Evolutionary conservation across 2,113 vertebrate species (phyloP).

Genomic region (Proteles cristata): DNA sequence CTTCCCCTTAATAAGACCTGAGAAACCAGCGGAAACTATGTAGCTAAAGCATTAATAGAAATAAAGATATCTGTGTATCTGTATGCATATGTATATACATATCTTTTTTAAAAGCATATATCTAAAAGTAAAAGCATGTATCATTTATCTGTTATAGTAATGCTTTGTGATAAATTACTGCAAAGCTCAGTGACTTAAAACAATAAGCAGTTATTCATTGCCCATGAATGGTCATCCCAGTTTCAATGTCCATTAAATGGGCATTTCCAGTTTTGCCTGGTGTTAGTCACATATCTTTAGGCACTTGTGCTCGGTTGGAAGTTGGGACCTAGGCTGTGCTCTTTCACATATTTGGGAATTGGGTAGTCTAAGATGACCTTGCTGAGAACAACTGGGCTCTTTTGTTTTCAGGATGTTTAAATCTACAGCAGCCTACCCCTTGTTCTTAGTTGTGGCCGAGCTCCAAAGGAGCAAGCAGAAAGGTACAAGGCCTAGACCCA

Average conservation of each 20-base stretch:
- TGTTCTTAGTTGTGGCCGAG: neutral
- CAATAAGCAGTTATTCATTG: neutral
- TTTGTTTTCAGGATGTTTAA: neutral
- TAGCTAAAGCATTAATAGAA: neutral
- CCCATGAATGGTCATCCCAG: neutral
- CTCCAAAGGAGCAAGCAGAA: neutral
- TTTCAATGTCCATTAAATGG: neutral
- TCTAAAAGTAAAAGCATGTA: neutral
- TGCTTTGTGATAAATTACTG: neutral
- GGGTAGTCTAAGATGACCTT: neutral
- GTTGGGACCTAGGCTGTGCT: neutral
- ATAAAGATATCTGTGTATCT: neutral
- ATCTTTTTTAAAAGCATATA: neutral
- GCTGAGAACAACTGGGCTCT: neutral
- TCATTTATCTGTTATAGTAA: neutral
- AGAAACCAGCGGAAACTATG: neutral
- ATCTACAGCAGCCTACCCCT: neutral
- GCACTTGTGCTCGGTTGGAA: neutral
- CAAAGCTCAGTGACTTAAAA: neutral
- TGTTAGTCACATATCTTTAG: neutral
- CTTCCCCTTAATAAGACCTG: neutral
- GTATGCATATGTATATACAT: neutral
- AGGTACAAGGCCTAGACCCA: neutral
- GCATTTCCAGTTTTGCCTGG: neutral
- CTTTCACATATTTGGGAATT: neutral